Base-by-base conservation (phyloP, 2,888 invertebrate species). In the Synanthedon myopaeformis region DNA sequence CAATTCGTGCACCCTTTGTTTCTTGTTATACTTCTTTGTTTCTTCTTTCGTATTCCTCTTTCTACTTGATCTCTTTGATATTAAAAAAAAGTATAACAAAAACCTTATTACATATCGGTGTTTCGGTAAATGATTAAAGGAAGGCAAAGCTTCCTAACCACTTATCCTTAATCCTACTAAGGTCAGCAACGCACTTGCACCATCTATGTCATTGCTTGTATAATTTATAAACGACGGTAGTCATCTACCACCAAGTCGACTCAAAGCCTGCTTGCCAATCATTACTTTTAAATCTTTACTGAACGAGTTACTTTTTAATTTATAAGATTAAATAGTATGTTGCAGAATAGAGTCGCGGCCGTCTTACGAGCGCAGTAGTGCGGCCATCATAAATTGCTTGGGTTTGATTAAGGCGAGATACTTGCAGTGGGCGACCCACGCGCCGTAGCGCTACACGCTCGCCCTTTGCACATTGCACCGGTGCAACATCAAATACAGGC, bases 341-440 rank as follows among this genome's bases (percentile, higher is more conserved):
- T 63, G 60, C 62, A 65, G 72, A 71, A 67, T 69, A 53, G 28
- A 57, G 52, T 68, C 51, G 56, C 57, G 53, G 41, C 57, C 60
- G 66, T 63, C 35, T 35, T 10, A 35, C 35, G 35, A 35, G 35
- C 35, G 35, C 35, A 35, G 35, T 35, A 66, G 72, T 74, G 79
- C 69, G 72, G 72, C 73, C 77, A 75, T 77, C 83, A 83, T 86
- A 85, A 85, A 86, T 85, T 81, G 81, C 76, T 75, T 72, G 74
- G 76, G 82, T 82, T 85, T 86, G 84, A 86, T 84, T 80, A 83
- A 80, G 83, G 83, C 81, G 68, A 42, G 51, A 52, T 52, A 65
- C 60, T 58, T 66, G 64, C 65, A 65, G 56, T 58, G 61, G 60
- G 63, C 61, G 49, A 12, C 23, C 19, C 45, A 45, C n/a, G 45